Percentiles rank a stretch among this genome's conserved stretches.
Conservation (phyloP, 2,797 vertebrate genomes). For the Emydoidea blandingii region DNA sequence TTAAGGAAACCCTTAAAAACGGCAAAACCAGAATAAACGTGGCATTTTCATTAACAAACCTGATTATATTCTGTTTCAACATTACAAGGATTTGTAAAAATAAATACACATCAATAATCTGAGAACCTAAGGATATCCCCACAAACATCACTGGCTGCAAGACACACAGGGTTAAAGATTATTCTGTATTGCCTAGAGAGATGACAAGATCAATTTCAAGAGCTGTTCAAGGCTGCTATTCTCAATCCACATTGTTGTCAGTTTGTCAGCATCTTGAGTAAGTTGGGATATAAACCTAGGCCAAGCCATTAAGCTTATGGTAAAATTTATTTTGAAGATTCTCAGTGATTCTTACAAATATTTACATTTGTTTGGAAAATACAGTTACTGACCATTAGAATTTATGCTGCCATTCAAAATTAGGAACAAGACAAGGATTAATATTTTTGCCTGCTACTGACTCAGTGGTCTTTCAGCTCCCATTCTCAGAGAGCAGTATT, state of each 20-base stretch:
- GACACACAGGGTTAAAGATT: not conserved
- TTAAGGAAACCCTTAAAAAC: not conserved
- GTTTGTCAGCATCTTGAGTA: not conserved
- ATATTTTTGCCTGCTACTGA: not conserved
- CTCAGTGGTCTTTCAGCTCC: not conserved
- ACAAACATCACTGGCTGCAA: not conserved
- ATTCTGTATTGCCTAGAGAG: not conserved
- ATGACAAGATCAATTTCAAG: not conserved
- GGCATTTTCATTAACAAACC: not conserved
- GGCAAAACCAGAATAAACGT: not conserved
- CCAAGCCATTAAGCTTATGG: not conserved
- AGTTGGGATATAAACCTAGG: not conserved
- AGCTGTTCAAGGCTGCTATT: not conserved
- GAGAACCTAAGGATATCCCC: not conserved
- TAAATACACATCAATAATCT: not conserved
- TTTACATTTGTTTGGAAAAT: not conserved
- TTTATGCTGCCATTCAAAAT: not conserved
- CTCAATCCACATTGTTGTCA: fast-evolving
- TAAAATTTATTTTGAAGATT: not conserved
- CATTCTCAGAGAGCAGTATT: not conserved
- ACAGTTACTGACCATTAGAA: not conserved
- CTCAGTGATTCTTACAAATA: not conserved
- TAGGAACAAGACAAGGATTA: not conserved
- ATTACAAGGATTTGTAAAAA: not conserved
- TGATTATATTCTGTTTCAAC: not conserved